Conservation (phyloP, 1,140 invertebrate genomes). For the Radopholus similis region DNA sequence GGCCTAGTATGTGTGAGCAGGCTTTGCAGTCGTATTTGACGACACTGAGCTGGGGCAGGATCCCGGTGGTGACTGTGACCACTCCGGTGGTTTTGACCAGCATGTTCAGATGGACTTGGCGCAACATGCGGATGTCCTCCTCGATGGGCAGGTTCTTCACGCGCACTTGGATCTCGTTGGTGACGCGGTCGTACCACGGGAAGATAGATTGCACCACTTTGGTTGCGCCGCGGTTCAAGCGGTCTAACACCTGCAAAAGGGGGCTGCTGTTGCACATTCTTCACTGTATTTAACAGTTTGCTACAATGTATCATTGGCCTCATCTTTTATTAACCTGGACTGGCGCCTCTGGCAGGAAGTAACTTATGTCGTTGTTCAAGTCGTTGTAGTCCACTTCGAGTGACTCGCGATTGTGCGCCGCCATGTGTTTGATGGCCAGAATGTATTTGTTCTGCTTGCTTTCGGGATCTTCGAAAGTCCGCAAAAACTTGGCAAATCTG, state of each 20-base stretch:
- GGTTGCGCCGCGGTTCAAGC: constrained; percentile 69
- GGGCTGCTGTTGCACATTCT: neutral
- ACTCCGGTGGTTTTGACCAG: constrained; percentile 84
- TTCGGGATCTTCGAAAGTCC: constrained; percentile 43
- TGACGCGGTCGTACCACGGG: constrained; percentile 89
- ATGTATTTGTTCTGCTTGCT: constrained; percentile 46
- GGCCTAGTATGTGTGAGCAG: constrained; percentile 88
- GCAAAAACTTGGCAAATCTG: constrained; percentile 53
- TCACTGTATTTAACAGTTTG: neutral
- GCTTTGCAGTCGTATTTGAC: constrained; percentile 96
- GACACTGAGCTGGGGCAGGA: constrained; percentile 87
- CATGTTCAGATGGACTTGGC: constrained; percentile 94
- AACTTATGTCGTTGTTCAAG: constrained; percentile 82
- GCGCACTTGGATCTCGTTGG: constrained; percentile 71
- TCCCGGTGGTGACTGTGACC: constrained; percentile 88
- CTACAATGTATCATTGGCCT: neutral
- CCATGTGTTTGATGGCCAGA: constrained; percentile 52
- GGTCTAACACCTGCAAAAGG: constrained; percentile 66
- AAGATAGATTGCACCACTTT: constrained; percentile 89
- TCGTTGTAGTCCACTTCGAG: constrained; percentile 89
- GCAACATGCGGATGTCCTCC: constrained; percentile 88
- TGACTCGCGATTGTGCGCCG: constrained; percentile 69
- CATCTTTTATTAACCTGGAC: constrained; percentile 68
- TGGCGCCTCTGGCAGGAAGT: constrained; percentile 93
- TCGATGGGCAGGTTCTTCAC: constrained; percentile 89